Evolutionary conservation across 2,888 invertebrate genomes (phyloP), one percentile per base, ranked within the genome.

Genomic region (Volucella zonaria): DNA sequence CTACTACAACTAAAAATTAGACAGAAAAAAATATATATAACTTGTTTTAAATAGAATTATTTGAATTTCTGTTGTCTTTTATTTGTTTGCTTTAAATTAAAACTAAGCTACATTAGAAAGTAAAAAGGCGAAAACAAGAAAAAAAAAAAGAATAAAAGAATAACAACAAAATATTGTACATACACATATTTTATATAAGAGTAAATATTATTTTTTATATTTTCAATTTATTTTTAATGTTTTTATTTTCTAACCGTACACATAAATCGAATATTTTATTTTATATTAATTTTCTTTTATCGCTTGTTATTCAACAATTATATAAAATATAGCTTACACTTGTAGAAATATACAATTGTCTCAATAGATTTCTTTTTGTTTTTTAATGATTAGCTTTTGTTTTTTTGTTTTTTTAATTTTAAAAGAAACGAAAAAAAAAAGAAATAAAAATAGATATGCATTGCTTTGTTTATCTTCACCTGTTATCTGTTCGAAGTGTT

Each of bases 371-470:
- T 31, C 4, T 31, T 64, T 43, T 23, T 23, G 3, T 23, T 23
- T 23, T 23, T 23, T 2, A 23, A 23, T 23, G 18, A 23, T 23
- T 66, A 64, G 59, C 68, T 75, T 80, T 70, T 52, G 47, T 68
- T 49, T 74, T 8, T 47, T 66, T 71, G 23, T 49, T 67, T 52
- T 40, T 8, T 11, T 61, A n/a, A 2, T 18, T 31, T 23, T 58
- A 12, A 23, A 71, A 9, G 31, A 31, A 31, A 31, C 1, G 6
- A 31, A 31, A 31, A 31, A 31, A 31, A 31, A 31, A 0, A 31
- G 4, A 59, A 71, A 52, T 59, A 71, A 45, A 59, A 79, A 59
- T 51, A 73, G 85, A 85, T 81, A 85, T 85, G 85, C 85, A 85
- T 85, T 81, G 81, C 76, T 85, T 73, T 85, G 76, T 77, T 70